These are phyloP conservation scores for Netta rufina DNA, from an alignment of 2,797 vertebrate genomes.

Conservation along the genomic window DNA sequence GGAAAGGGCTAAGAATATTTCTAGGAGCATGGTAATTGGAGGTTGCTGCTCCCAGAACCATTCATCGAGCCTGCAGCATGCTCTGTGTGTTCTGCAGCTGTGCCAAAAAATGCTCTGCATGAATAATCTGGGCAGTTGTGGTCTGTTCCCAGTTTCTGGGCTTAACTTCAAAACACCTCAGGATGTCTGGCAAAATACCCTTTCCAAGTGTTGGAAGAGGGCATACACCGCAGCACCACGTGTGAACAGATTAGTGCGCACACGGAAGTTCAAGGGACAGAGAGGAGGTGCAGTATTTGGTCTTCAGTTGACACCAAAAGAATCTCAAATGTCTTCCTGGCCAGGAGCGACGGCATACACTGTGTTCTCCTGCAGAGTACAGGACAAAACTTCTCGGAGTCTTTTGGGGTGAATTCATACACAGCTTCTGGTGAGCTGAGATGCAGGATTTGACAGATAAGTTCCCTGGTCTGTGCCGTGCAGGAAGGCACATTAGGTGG, in stretches of 20 bases:
- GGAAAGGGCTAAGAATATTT: constrained; percentile 8
- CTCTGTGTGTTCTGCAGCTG: constrained; percentile 9
- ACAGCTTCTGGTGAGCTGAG: neutral
- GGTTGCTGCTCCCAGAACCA: constrained; percentile 1
- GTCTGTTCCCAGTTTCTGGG: neutral
- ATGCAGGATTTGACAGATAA: neutral
- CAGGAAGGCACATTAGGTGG: neutral
- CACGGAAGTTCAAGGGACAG: neutral
- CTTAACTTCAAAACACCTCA: neutral
- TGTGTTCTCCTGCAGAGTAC: neutral
- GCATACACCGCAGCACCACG: neutral
- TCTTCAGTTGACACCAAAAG: neutral
- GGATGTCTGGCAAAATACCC: neutral
- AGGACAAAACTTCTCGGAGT: neutral
- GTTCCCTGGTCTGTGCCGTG: neutral
- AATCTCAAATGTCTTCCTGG: neutral
- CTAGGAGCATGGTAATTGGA: constrained; percentile 4
- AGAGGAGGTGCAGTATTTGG: neutral
- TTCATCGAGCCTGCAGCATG: constrained; percentile 11
- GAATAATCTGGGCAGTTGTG: neutral
- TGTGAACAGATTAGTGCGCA: neutral
- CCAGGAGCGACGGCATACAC: neutral
- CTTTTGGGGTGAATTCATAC: neutral
- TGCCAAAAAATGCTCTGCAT: neutral
- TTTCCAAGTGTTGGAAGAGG: neutral